These are phyloP conservation scores for Meda fulgida DNA, from an alignment of 2,797 vertebrate genomes.

Conservation along the genomic window DNA sequence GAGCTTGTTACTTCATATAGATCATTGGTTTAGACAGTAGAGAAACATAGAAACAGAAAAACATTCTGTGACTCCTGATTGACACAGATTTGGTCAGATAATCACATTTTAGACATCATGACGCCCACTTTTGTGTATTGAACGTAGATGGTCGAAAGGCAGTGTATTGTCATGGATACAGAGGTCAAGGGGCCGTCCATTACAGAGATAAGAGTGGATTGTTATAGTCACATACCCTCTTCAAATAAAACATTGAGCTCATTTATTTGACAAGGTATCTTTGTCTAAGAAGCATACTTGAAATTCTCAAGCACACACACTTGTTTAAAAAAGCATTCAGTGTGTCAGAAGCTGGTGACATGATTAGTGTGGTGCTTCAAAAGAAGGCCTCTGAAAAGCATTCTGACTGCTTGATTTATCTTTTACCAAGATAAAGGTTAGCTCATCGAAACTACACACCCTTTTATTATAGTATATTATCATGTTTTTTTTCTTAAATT, in stretches of 20 bases:
- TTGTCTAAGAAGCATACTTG: constrained; percentile 49
- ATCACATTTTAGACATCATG: not conserved
- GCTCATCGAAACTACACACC: not conserved
- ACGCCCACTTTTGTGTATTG: constrained; percentile 57
- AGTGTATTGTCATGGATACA: constrained; percentile 67
- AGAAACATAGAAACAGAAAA: no score
- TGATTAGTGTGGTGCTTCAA: constrained; percentile 60
- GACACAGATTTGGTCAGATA: not conserved
- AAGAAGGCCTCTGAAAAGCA: constrained; percentile 1
- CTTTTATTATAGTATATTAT: not conserved
- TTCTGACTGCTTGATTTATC: not conserved
- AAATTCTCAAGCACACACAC: constrained; percentile 30
- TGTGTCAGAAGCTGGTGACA: constrained; percentile 58
- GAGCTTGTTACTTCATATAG: constrained; percentile 19
- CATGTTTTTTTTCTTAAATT: no score
- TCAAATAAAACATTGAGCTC: not conserved
- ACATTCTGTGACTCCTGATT: not conserved
- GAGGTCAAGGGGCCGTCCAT: constrained; percentile 66
- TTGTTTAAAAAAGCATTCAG: constrained; percentile 12
- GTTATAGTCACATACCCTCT: not conserved
- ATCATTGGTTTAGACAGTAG: constrained; percentile 25
- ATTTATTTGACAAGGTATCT: constrained; percentile 25
- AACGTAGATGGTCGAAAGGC: constrained; percentile 56
- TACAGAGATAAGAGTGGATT: constrained; percentile 47
- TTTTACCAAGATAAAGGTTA: not conserved